phyloP scores from a whole-genome alignment of 2,113 vertebrate genomes.

The Fulmarus glacialis region DNA sequence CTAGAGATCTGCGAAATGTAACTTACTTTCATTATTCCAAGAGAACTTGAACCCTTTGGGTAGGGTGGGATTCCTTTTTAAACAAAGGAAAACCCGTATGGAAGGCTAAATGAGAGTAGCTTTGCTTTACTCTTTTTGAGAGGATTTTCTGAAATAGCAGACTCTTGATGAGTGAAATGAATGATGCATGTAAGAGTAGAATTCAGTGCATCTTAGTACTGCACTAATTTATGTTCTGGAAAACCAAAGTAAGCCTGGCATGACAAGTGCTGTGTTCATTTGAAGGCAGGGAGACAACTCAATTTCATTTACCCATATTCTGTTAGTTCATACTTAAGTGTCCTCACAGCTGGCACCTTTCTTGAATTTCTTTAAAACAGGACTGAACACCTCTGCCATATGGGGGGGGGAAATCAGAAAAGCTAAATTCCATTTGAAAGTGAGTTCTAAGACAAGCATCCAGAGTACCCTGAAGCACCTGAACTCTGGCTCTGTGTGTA shows the following conservation, averaged over 20 bases:
- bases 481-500: background rate
- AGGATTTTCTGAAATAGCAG: background rate
- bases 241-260: background rate
- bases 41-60: background rate
- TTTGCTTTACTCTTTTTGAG: background rate
- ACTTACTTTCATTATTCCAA: background rate
- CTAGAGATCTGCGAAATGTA: background rate
- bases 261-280: background rate
- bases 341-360: background rate
- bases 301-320: background rate
- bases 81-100: background rate
- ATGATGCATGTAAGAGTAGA: background rate
- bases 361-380: background rate
- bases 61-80: background rate
- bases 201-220: background rate
- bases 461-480: background rate
- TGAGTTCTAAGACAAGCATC: background rate
- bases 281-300: background rate
- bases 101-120: background rate
- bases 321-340: background rate
- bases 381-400: background rate
- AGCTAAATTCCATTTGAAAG: background rate
- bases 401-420: background rate
- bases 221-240: background rate
- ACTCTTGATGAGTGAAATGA: background rate